Evolutionary conservation across 2,888 invertebrate genomes (phyloP).

Genomic region (Hemithea aestivaria): DNA sequence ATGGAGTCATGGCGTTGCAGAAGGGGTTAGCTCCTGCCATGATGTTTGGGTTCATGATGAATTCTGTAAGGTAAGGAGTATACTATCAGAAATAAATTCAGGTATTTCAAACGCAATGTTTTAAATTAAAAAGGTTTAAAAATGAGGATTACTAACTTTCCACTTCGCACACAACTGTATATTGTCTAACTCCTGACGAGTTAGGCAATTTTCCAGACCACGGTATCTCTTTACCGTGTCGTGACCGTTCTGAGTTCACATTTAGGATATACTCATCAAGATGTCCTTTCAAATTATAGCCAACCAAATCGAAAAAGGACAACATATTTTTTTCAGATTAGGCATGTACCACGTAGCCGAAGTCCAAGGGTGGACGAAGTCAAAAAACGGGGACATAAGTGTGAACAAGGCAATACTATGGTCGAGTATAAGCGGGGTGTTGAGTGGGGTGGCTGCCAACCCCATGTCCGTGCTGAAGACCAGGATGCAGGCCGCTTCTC

Average conservation of each 20-base stretch:
- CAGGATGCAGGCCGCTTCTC: constrained; percentile 85
- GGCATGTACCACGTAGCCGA: constrained; percentile 83
- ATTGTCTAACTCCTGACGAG: no score
- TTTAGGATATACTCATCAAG: no score
- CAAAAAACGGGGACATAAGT: constrained; percentile 53
- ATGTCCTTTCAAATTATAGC: no score
- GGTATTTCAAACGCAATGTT: background rate
- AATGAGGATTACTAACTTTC: no score
- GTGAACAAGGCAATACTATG: constrained; percentile 58
- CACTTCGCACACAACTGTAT: no score
- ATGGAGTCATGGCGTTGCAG: constrained; percentile 86
- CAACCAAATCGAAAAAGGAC: no score
- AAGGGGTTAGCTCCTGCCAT: constrained; percentile 90
- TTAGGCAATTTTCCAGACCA: no score
- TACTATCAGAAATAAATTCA: no score
- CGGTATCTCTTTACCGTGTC: no score
- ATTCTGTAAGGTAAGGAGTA: constrained; percentile 64
- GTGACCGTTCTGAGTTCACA: no score
- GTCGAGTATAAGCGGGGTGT: constrained; percentile 79
- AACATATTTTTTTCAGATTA: no score
- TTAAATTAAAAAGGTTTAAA: no score
- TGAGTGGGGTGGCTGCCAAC: constrained; percentile 85
- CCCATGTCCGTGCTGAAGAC: constrained; percentile 91
- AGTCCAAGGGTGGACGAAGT: constrained; percentile 74
- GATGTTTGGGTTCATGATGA: constrained; percentile 85